phyloP scores from a whole-genome alignment of 2,113 vertebrate genomes.

The Hippocampus guttulatus region DNA sequence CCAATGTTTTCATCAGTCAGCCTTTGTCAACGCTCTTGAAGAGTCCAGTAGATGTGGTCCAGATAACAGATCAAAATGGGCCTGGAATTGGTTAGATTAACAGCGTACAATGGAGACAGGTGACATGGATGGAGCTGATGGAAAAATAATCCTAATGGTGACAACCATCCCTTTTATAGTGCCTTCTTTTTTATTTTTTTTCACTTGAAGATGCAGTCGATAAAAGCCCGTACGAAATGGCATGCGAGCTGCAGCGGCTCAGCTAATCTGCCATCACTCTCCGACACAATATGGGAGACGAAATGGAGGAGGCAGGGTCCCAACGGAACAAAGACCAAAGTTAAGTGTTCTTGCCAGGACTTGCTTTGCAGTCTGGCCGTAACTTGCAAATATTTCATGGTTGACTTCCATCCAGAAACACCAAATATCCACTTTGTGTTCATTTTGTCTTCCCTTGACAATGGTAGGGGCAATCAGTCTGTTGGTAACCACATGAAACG shows the following conservation, averaged over 20 bases:
- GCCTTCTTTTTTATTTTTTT: background rate
- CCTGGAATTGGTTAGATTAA: conserved; percentile 4
- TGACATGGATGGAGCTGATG: conserved; percentile 11
- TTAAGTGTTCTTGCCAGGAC: conserved; percentile 5
- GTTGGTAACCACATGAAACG: background rate
- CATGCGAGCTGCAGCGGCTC: background rate
- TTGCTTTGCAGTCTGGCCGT: background rate
- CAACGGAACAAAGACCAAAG: background rate
- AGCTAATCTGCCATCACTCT: background rate
- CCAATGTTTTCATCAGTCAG: conserved; percentile 9
- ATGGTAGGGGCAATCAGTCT: background rate
- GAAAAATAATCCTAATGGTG: conserved; percentile 3
- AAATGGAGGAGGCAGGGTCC: background rate
- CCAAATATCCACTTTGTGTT: background rate
- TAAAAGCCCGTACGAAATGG: conserved; percentile 20
- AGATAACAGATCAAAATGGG: background rate
- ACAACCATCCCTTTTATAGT: conserved; percentile 2
- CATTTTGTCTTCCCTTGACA: background rate
- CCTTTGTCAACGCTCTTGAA: conserved; percentile 5
- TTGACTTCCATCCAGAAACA: background rate
- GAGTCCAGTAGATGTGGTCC: background rate
- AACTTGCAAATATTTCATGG: background rate
- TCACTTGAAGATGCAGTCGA: conserved; percentile 4
- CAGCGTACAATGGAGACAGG: conserved; percentile 12
- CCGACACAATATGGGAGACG: background rate